Conservation (phyloP, 1,140 invertebrate species). For the Macrobrachium rosenbergii region DNA sequence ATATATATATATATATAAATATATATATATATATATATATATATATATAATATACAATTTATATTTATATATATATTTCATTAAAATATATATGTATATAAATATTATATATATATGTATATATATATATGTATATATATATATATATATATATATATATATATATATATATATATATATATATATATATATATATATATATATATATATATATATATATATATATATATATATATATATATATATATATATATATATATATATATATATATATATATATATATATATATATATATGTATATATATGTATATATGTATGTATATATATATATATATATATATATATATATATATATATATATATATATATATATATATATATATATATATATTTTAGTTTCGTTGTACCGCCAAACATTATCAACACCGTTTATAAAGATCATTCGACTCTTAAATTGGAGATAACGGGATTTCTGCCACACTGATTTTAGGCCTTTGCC, state of each 20-base stretch:
- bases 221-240: constrained; percentile 15
- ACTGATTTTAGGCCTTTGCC: too few relatives aligned
- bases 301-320: constrained; percentile 7
- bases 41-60: too few relatives aligned
- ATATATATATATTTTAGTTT: too few relatives aligned
- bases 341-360: not conserved
- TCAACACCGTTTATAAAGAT: too few relatives aligned
- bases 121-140: too few relatives aligned
- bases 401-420: too few relatives aligned
- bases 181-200: too few relatives aligned
- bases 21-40: constrained; percentile 18
- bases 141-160: too few relatives aligned
- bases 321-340: constrained; percentile 8
- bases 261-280: not conserved
- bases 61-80: not conserved
- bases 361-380: too few relatives aligned
- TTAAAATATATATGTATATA: not conserved
- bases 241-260: not conserved
- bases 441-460: too few relatives aligned
- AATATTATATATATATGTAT: not conserved
- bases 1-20: not conserved
- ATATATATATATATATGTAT: constrained; percentile 1
- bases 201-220: not conserved
- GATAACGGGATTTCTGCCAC: too few relatives aligned
- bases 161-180: too few relatives aligned